A percentile compares a stretch with the other conserved stretches of the same genome.
These are phyloP conservation scores for Astreopora myriophthalma DNA, from an alignment of 64 coral and sea anemone species.

Conservation along the genomic window DNA sequence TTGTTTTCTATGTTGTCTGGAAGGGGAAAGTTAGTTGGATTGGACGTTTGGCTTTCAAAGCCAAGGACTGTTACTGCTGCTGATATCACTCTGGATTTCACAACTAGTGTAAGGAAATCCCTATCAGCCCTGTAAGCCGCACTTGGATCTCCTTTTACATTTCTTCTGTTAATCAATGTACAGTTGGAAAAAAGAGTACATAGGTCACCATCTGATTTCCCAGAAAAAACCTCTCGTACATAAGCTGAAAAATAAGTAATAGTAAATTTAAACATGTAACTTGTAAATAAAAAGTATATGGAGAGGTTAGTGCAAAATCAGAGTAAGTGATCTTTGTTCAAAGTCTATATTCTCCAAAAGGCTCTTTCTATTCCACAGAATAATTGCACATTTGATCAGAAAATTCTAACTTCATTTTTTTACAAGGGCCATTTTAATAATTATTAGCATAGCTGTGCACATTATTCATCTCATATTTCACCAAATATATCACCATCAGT, in stretches of 20 bases:
- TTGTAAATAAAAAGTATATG: too few relatives aligned
- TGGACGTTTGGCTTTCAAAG: constrained; percentile 5
- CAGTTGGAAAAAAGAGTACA: constrained; percentile 24
- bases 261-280: too few relatives aligned
- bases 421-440: too few relatives aligned
- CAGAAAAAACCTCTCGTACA: not conserved
- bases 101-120: not conserved
- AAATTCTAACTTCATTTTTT: too few relatives aligned
- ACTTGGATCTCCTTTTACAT: constrained; percentile 35
- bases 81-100: constrained; percentile 25
- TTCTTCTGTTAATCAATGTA: constrained; percentile 27
- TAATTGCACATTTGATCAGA: too few relatives aligned
- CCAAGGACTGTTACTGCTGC: constrained; percentile 18
- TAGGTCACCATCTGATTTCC: not conserved
- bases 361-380: too few relatives aligned
- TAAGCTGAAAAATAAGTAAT: not conserved
- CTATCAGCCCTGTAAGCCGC: constrained; percentile 30
- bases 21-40: not conserved
- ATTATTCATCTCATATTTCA: not conserved
- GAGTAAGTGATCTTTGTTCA: not conserved
- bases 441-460: not conserved
- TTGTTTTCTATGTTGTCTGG: constrained; percentile 19
- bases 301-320: not conserved
- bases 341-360: too few relatives aligned
- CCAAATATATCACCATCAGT: not conserved